A percentile compares a stretch with the other conserved stretches of the same genome.
phyloP scores from a whole-genome alignment of 2,888 invertebrate genomes.

The Sphecodes monilicornis region DNA sequence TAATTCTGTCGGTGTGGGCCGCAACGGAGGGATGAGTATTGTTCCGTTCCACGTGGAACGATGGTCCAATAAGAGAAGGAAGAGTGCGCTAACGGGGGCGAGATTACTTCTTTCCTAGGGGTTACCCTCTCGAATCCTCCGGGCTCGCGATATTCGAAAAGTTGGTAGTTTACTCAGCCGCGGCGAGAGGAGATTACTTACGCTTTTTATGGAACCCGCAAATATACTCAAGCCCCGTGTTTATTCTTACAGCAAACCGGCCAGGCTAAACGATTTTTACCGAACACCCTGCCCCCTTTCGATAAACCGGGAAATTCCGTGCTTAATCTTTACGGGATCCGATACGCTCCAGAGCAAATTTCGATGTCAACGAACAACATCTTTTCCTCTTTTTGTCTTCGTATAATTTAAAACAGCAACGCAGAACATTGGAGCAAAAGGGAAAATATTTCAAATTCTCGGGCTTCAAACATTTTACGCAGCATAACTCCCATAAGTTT shows the following conservation, averaged over 20 bases:
- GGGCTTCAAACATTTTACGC: no score
- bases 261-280: conserved; percentile 65
- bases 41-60: conserved; percentile 52
- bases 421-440: not conserved
- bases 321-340: conserved; percentile 49
- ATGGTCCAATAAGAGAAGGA: conserved; percentile 65
- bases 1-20: conserved; percentile 48
- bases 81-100: conserved; percentile 43
- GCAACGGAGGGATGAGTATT: conserved; percentile 23
- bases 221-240: conserved; percentile 65
- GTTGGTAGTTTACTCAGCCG: conserved; percentile 66
- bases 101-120: conserved; percentile 66
- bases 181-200: conserved; percentile 69
- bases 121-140: conserved; percentile 40
- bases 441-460: not conserved
- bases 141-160: conserved; percentile 69
- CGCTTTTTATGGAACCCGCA: conserved; percentile 60
- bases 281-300: conserved; percentile 9
- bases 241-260: conserved; percentile 60
- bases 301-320: conserved; percentile 14
- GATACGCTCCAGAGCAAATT: conserved; percentile 1
- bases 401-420: not conserved
- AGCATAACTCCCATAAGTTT: not conserved
- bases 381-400: not conserved
- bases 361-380: not conserved